These are phyloP conservation scores for Diacarnus erythraeanus DNA, from an alignment of 37 sponge, comb jelly and placozoan species.

Conservation along the genomic window DNA sequence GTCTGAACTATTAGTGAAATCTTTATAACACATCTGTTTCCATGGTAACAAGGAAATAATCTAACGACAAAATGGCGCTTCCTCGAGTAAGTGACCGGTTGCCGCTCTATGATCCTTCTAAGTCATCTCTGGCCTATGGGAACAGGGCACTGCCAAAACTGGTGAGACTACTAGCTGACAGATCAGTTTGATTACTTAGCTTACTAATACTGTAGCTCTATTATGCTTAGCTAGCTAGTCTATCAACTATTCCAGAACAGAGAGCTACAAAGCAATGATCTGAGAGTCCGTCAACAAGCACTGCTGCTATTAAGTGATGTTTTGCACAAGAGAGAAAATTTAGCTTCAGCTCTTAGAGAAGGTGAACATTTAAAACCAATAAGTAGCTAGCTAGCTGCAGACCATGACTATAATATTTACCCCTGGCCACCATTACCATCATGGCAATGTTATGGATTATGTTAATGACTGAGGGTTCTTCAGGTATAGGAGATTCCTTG, in stretches of 20 bases:
- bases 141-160: constrained; percentile 84
- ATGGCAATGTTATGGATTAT: not conserved
- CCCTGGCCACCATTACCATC: no score
- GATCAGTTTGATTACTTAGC: not conserved
- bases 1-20: no score
- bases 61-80: constrained; percentile 83
- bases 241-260: constrained; percentile 48
- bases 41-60: no score
- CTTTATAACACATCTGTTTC: no score
- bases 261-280: constrained; percentile 57
- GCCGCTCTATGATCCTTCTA: constrained; percentile 77
- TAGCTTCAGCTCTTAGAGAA: constrained; percentile 70
- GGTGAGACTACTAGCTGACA: constrained; percentile 42
- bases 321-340: constrained; percentile 80
- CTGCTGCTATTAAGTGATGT: constrained; percentile 70
- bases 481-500: constrained; percentile 48
- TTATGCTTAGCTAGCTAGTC: not conserved
- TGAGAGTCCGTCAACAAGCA: constrained; percentile 57
- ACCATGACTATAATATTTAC: no score
- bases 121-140: constrained; percentile 82
- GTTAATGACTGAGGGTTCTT: not conserved
- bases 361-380: constrained; percentile 22
- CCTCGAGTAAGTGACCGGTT: constrained; percentile 64
- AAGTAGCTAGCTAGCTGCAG: not conserved
- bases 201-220: not conserved